Percentiles rank a stretch among this genome's conserved stretches.
These are phyloP conservation scores for Nycticorax nycticorax DNA, from an alignment of 2,113 vertebrate genomes.

Conservation along the genomic window DNA sequence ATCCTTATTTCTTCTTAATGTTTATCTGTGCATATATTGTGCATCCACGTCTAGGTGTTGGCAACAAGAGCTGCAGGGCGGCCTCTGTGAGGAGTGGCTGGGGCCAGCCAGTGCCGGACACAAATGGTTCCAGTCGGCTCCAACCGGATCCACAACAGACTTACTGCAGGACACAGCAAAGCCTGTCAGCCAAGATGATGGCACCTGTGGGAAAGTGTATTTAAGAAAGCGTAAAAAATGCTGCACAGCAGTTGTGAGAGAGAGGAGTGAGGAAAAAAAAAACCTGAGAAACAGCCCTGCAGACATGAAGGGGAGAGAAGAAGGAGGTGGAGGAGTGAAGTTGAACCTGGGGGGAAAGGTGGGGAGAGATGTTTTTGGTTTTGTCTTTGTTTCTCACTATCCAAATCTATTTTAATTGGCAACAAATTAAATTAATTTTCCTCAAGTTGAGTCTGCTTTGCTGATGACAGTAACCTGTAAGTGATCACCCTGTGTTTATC, in stretches of 20 bases:
- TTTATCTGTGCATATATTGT: too few relatives aligned
- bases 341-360: background rate
- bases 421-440: background rate
- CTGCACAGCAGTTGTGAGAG: rapidly evolving
- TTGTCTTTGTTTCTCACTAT: background rate
- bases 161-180: background rate
- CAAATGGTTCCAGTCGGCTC: rapidly evolving
- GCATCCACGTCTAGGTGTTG: rapidly evolving
- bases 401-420: background rate
- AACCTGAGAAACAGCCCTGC: background rate
- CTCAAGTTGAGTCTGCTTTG: background rate
- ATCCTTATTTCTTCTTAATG: background rate
- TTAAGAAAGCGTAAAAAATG: background rate
- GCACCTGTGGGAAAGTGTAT: background rate
- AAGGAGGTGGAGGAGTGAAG: background rate
- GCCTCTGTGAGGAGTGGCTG: background rate
- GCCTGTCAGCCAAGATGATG: rapidly evolving
- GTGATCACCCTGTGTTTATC: background rate
- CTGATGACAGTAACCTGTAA: background rate
- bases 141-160: background rate
- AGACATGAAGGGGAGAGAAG: background rate
- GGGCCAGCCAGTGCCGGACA: background rate
- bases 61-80: rapidly evolving
- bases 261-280: background rate
- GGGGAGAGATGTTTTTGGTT: rapidly evolving